Percentiles rank a stretch among this genome's conserved stretches.
phyloP scores from a whole-genome alignment of 64 coral and sea anemone genomes.

The Montipora capricornis region DNA sequence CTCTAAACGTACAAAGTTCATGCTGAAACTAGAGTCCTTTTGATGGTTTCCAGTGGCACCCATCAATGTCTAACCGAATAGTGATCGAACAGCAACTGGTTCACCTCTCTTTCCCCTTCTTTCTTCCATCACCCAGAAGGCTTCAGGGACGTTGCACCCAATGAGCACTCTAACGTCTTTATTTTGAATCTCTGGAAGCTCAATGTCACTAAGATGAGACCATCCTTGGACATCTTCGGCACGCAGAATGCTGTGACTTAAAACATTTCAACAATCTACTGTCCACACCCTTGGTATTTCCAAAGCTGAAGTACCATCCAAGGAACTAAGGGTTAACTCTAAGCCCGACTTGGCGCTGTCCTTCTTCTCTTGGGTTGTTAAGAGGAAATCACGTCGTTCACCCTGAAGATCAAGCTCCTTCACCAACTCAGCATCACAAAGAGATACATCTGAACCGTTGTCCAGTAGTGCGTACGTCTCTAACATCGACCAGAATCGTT shows the following conservation, averaged over 20 bases:
- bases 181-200: constrained; percentile 4
- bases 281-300: constrained; percentile 27
- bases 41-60: constrained; percentile 6
- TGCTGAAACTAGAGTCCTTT: neutral
- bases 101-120: constrained; percentile 14
- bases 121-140: constrained; percentile 63
- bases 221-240: neutral
- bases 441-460: constrained; percentile 44
- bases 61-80: constrained; percentile 61
- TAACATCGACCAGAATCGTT: neutral
- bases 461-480: constrained; percentile 37
- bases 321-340: constrained; percentile 19
- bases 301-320: constrained; percentile 15
- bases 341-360: neutral
- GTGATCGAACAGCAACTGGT: constrained; percentile 62
- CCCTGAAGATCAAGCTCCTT: constrained; percentile 37
- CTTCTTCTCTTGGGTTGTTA: constrained; percentile 15
- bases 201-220: constrained; percentile 58
- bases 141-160: constrained; percentile 68
- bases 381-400: constrained; percentile 12
- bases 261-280: constrained; percentile 3
- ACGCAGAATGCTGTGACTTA: neutral
- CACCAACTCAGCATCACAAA: constrained; percentile 28
- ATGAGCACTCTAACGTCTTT: constrained; percentile 63
- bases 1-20: constrained; percentile 25